Percentiles rank a stretch among this genome's conserved stretches.
phyloP scores from a whole-genome alignment of 2,113 vertebrate genomes.

The Neolamprologus ventralis region DNA sequence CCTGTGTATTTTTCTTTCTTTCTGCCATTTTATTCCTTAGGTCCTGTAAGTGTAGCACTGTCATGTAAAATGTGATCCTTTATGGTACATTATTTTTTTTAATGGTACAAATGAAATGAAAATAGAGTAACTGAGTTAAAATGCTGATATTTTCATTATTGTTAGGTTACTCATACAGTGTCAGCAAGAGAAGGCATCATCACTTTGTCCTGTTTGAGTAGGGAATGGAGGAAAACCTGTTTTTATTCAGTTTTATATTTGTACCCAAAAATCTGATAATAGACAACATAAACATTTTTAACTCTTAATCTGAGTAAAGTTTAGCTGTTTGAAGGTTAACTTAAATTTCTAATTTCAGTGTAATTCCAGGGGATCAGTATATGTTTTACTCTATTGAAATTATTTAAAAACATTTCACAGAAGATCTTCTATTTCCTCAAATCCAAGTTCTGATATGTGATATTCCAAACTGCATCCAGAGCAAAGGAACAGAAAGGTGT shows the following conservation, averaged over 20 bases:
- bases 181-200: rapidly evolving
- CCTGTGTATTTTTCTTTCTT: neutral
- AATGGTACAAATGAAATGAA: neutral
- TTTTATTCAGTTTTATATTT: neutral
- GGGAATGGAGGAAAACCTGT: neutral
- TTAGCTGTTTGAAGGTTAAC: neutral
- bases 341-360: neutral
- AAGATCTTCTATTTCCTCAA: neutral
- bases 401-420: neutral
- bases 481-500: neutral
- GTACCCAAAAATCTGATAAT: neutral
- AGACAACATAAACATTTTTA: neutral
- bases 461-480: neutral
- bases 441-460: neutral
- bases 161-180: neutral
- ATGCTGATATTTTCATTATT: neutral
- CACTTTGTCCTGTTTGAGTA: neutral
- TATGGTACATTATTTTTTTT: neutral
- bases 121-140: neutral
- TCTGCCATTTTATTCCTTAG: neutral
- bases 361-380: neutral
- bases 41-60: neutral
- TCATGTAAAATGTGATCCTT: neutral
- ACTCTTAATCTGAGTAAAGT: neutral
- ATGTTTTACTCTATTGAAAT: neutral